These are phyloP conservation scores for Microcebus jonahi DNA, from an alignment of 2,113 vertebrate genomes.

Conservation along the genomic window DNA sequence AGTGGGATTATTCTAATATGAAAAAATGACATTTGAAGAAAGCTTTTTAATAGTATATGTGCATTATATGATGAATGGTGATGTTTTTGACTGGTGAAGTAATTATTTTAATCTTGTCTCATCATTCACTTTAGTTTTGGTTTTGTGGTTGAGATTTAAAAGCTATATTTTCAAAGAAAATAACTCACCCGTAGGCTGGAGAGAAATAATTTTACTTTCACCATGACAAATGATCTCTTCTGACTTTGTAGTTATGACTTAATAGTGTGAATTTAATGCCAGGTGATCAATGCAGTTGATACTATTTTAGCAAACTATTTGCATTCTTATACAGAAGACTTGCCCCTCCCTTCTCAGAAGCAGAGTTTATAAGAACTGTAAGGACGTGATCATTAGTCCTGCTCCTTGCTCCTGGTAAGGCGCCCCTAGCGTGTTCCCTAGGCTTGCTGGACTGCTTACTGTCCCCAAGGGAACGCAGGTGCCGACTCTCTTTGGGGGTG, in stretches of 20 bases:
- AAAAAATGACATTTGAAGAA: constrained; percentile 69
- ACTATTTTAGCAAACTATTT: not conserved
- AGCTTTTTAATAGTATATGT: constrained; percentile 52
- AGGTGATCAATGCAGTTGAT: not conserved
- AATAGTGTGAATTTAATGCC: constrained; percentile 20
- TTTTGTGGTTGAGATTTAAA: constrained; percentile 65
- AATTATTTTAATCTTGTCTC: constrained; percentile 66
- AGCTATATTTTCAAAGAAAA: constrained; percentile 65
- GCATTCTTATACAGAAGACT: not conserved
- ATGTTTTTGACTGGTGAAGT: constrained; percentile 64
- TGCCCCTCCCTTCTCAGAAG: not conserved
- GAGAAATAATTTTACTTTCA: constrained; percentile 32
- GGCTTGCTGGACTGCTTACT: not conserved
- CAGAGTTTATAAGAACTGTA: not conserved
- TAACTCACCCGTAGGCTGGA: constrained; percentile 38
- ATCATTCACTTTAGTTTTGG: constrained; percentile 62
- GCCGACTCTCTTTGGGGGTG: not conserved
- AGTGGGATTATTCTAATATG: constrained; percentile 51
- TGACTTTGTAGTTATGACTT: constrained; percentile 56
- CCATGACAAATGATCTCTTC: constrained; percentile 31
- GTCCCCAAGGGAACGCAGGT: not conserved
- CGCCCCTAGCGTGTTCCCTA: not conserved
- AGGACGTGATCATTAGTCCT: not conserved
- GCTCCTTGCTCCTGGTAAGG: not conserved
- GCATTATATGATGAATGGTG: constrained; percentile 44